Base-by-base conservation (phyloP, 2,888 invertebrate species). In the Abscondita cerata region DNA sequence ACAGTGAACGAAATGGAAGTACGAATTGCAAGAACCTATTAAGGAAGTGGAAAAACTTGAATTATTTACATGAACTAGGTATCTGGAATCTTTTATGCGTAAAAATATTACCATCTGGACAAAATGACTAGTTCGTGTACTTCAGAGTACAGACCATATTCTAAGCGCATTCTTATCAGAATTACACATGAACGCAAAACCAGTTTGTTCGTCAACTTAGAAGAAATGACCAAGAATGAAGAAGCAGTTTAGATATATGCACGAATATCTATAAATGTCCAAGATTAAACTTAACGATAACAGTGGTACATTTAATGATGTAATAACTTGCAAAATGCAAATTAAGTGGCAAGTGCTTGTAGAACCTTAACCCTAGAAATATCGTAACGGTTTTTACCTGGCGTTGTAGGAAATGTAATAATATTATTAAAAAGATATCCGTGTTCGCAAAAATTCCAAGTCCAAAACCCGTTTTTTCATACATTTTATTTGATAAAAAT, bases 51-150 rank as follows among this genome's bases (percentile, higher is more conserved):
- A n/a, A n/a, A n/a, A n/a, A n/a, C n/a, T n/a, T n/a, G n/a, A n/a
- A n/a, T n/a, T n/a, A n/a, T n/a, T n/a, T n/a, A n/a, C n/a, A n/a
- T n/a, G n/a, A n/a, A n/a, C n/a, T n/a, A n/a, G n/a, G n/a, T n/a
- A n/a, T n/a, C n/a, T n/a, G n/a, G n/a, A n/a, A n/a, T n/a, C n/a
- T n/a, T n/a, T n/a, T n/a, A n/a, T n/a, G n/a, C n/a, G n/a, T n/a
- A n/a, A n/a, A n/a, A n/a, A n/a, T n/a, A n/a, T n/a, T n/a, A 1
- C 19, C n/a, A 46, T 57, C 61, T 62, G 57, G 6, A 61, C 51
- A 12, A 34, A 52, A 36, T 18, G 44, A 19, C n/a, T 8, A 33
- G 12, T n/a, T 11, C 9, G 16, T 36, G 36, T 19, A 8, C 5
- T 38, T n/a, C n/a, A n/a, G n/a, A n/a, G n/a, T 38, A 12, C 38